These are phyloP conservation scores for Sigmodon hispidus DNA, from an alignment of 2,113 vertebrate species.

Conservation along the genomic window DNA sequence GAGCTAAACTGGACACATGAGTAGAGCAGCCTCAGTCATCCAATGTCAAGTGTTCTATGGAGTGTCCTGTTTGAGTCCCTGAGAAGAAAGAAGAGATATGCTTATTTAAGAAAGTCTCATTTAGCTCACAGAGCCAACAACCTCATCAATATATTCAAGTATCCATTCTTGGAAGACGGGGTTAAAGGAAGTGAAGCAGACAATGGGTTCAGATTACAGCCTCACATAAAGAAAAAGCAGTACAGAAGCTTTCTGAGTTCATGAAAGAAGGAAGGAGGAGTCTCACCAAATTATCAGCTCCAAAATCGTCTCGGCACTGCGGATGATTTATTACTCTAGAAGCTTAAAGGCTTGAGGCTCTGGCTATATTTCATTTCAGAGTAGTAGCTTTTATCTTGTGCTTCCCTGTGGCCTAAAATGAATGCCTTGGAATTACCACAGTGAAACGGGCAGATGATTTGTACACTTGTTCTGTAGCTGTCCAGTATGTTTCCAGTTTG, in stretches of 20 bases:
- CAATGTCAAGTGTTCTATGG: background rate
- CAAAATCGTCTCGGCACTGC: conserved; percentile 39
- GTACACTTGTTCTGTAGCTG: background rate
- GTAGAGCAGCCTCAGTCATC: background rate
- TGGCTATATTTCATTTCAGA: conserved; percentile 58
- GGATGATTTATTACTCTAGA: conserved; percentile 53
- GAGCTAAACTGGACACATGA: background rate
- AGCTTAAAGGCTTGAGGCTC: conserved; percentile 57
- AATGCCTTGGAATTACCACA: conserved; percentile 34
- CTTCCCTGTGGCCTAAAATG: conserved; percentile 42
- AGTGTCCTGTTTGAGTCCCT: conserved; percentile 29
- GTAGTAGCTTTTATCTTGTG: conserved; percentile 60
- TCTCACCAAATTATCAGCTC: conserved; percentile 64
- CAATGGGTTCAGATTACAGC: conserved; percentile 30
- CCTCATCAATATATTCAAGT: conserved; percentile 35
- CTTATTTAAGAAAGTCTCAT: conserved; percentile 58
- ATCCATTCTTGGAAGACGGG: conserved; percentile 42
- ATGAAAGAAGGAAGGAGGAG: background rate
- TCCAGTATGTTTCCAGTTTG: background rate
- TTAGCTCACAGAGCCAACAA: conserved; percentile 32
- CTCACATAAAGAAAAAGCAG: conserved; percentile 12
- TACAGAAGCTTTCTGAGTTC: conserved; percentile 59
- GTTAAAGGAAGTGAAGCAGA: conserved; percentile 50
- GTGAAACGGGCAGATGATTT: conserved; percentile 27
- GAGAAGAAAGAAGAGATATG: conserved; percentile 50